These are phyloP conservation scores for Carassius gibelio DNA, from an alignment of 2,113 vertebrate species.

Conservation along the genomic window DNA sequence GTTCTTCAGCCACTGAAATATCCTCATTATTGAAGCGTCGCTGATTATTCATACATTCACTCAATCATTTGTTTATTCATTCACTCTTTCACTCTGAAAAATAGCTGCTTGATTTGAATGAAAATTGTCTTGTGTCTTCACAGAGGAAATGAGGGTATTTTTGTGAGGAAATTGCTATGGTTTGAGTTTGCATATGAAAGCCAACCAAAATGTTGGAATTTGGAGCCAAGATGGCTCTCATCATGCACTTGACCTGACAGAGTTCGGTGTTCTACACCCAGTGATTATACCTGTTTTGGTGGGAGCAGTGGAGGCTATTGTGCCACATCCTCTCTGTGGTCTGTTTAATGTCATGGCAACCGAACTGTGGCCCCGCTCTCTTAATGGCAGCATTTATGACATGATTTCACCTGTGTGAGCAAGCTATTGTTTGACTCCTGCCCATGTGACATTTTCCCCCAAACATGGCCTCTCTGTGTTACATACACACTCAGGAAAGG, in stretches of 20 bases:
- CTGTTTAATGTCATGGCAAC: slow-evolving; percentile 36
- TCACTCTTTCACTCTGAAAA: slow-evolving; percentile 35
- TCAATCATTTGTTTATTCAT: slow-evolving; percentile 57
- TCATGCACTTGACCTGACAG: slow-evolving; percentile 23
- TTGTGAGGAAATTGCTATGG: slow-evolving; percentile 1
- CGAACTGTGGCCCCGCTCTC: not conserved
- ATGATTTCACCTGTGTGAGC: slow-evolving; percentile 46
- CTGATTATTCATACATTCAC: slow-evolving; percentile 67
- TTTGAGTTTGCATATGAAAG: slow-evolving; percentile 13
- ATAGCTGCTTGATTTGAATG: slow-evolving; percentile 28
- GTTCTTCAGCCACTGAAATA: slow-evolving; percentile 75
- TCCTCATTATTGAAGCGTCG: slow-evolving; percentile 56
- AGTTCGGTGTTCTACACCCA: slow-evolving; percentile 4
- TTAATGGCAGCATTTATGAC: slow-evolving; percentile 52
- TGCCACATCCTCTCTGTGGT: slow-evolving; percentile 24
- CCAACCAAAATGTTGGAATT: slow-evolving; percentile 18
- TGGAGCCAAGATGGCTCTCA: slow-evolving; percentile 20
- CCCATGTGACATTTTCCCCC: not conserved
- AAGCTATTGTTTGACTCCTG: slow-evolving; percentile 41
- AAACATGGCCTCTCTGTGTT: not conserved
- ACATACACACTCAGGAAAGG: not conserved
- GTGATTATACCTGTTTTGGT: slow-evolving; percentile 28
- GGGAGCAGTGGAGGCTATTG: not conserved
- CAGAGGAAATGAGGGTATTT: slow-evolving; percentile 28
- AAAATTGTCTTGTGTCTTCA: not conserved